Evolutionary conservation across 2,888 invertebrate species (phyloP), one percentile per base, ranked within the genome.

Genomic region (Palloptera scutellata): DNA sequence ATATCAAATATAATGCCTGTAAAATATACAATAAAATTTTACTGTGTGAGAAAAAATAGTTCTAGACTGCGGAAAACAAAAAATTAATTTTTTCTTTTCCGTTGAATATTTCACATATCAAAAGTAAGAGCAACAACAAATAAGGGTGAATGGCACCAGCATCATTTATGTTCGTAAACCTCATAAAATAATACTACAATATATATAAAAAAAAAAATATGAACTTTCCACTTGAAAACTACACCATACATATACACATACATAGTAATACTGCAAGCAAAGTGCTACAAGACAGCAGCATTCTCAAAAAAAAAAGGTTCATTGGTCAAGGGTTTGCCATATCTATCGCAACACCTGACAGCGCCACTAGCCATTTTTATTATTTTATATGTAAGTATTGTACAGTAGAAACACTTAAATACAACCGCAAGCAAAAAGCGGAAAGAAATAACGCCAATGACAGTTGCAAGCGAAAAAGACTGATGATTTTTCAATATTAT

Each of bases 401-500:
- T n/a, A n/a, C n/a, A n/a, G n/a, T n/a, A n/a, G n/a, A n/a, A n/a
- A n/a, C n/a, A n/a, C n/a, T n/a, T n/a, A n/a, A n/a, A n/a, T n/a
- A n/a, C n/a, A n/a, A n/a, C n/a, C n/a, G n/a, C n/a, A n/a, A n/a
- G n/a, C 30, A 30, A 30, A 30, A 30, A 30, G 6, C 6, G 30
- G 30, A 30, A 30, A 6, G 6, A 6, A 30, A 30, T n/a, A n/a
- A n/a, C n/a, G n/a, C n/a, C n/a, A 65, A 61, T 10, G 58, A 53
- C n/a, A 58, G 1, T 11, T 42, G 57, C 42, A 15, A 17, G 63
- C 41, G 20, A 60, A 62, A 17, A 68, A 72, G 76, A 76, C 78
- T 74, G 76, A 78, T 78, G 76, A 75, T 73, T 71, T 75, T 75
- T 75, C 78, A 79, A 77, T 78, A 76, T 71, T 60, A 48, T 60